Percentiles rank a stretch among this genome's conserved stretches.
Conservation (phyloP, 2,888 invertebrate genomes). For the Digitonthophagus gazella region DNA sequence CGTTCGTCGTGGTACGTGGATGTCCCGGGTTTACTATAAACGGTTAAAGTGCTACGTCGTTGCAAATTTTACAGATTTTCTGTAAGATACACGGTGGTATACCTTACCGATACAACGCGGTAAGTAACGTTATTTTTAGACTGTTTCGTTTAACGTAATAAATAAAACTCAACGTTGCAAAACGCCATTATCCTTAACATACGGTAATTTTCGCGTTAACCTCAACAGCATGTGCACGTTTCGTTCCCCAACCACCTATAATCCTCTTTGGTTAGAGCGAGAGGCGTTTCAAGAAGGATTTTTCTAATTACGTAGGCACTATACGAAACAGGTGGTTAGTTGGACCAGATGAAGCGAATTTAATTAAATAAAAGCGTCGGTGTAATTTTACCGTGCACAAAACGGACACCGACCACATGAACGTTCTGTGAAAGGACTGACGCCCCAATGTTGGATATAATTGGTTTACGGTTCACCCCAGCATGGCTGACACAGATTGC, state of each 20-base stretch:
- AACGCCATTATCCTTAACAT: background rate
- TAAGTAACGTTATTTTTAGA: background rate
- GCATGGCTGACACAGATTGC: conserved; percentile 17
- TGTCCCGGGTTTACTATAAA: background rate
- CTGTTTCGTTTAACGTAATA: background rate
- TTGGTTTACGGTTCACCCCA: conserved; percentile 20
- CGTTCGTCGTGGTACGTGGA: background rate
- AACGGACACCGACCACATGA: too few relatives aligned
- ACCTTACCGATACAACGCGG: background rate
- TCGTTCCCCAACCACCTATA: background rate
- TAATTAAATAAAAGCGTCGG: background rate
- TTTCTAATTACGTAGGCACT: background rate
- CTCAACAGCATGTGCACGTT: background rate
- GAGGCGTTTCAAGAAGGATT: background rate
- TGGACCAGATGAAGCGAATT: background rate
- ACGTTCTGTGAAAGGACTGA: background rate
- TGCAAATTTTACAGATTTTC: background rate
- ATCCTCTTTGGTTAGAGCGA: background rate
- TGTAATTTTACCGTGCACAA: background rate
- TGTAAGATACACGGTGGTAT: background rate
- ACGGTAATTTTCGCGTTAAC: background rate
- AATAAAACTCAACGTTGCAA: background rate
- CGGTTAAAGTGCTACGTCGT: background rate
- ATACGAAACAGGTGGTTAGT: background rate
- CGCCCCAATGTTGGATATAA: background rate